A percentile compares a stretch with the other conserved stretches of the same genome.
Evolutionary conservation across 2,113 vertebrate species (phyloP).

Genomic region (Plecotus auritus): DNA sequence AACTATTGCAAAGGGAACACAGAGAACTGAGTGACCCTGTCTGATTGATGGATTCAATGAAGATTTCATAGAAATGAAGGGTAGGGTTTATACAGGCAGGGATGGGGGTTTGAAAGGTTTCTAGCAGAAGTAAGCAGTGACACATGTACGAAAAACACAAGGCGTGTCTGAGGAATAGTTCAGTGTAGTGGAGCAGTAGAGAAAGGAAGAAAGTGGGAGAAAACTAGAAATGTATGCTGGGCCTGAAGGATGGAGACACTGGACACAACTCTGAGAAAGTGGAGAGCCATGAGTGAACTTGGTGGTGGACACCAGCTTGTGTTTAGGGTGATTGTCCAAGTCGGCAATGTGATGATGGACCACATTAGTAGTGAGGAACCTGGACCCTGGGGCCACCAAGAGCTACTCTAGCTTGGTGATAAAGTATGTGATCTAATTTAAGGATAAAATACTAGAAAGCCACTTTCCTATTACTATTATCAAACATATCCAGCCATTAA

Average conservation of each 20-base stretch:
- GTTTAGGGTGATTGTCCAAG: neutral
- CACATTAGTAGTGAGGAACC: neutral
- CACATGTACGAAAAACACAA: neutral
- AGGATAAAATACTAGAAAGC: neutral
- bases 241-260: neutral
- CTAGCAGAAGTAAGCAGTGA: neutral
- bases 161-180: neutral
- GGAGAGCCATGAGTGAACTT: neutral
- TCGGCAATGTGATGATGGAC: neutral
- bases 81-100: neutral
- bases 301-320: neutral
- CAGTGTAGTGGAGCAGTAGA: neutral
- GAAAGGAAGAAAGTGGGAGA: neutral
- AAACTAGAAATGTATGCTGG: neutral
- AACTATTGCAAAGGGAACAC: neutral
- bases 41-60: neutral
- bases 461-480: neutral
- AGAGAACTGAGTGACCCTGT: neutral
- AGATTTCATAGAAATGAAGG: neutral
- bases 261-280: neutral
- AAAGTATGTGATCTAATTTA: neutral
- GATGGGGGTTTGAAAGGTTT: neutral
- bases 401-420: neutral
- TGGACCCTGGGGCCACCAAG: neutral
- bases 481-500: neutral